Evolutionary conservation across 2,113 vertebrate species (phyloP).

Genomic region (Columba janthina): DNA sequence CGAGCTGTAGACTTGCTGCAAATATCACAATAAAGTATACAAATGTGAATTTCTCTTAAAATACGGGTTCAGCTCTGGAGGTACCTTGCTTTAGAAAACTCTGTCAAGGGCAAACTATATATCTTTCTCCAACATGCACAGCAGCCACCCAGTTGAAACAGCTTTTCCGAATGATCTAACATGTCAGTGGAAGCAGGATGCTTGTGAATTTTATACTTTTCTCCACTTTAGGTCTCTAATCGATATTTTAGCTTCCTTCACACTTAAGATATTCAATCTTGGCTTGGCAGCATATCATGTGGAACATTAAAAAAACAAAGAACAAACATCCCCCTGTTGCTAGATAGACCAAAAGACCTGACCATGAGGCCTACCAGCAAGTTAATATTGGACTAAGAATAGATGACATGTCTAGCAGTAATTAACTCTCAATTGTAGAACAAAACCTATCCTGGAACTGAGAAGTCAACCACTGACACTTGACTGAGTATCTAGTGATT

Average conservation of each 20-base stretch:
- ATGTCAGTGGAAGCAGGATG: neutral
- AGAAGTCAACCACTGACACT: no score
- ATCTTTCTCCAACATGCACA: slow-evolving; percentile 62
- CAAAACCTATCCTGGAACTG: no score
- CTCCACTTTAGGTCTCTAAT: slow-evolving; percentile 7
- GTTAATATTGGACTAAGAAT: no score
- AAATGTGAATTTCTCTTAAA: slow-evolving; percentile 79
- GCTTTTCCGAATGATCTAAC: slow-evolving; percentile 26
- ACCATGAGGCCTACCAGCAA: no score
- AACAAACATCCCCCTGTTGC: neutral
- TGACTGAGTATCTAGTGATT: no score
- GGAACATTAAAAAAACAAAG: neutral
- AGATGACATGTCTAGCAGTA: no score
- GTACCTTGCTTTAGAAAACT: slow-evolving; percentile 74
- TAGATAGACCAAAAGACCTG: no score
- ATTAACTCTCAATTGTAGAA: no score
- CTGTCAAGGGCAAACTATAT: slow-evolving; percentile 64
- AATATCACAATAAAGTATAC: slow-evolving; percentile 81
- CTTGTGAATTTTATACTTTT: slow-evolving; percentile 17
- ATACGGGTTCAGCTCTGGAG: slow-evolving; percentile 65
- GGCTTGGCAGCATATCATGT: neutral
- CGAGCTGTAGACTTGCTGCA: slow-evolving; percentile 72
- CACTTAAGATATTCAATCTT: neutral
- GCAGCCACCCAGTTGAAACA: slow-evolving; percentile 13
- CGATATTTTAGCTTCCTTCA: slow-evolving; percentile 12